These are phyloP conservation scores for Lycodopsis pacificus DNA, from an alignment of 2,797 vertebrate species.

Conservation along the genomic window DNA sequence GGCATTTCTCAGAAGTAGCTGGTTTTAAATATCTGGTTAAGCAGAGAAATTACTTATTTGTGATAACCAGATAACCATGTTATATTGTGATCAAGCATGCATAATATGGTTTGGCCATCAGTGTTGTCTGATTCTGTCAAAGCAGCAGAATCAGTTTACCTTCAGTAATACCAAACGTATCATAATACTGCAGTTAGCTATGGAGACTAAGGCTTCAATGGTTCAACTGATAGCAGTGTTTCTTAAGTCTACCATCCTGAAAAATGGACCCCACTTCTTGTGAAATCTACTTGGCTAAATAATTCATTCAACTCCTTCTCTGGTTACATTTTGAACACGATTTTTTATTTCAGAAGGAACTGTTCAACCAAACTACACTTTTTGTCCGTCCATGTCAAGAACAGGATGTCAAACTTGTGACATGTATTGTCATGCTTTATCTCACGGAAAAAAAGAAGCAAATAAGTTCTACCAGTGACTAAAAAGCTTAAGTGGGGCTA, in stretches of 20 bases:
- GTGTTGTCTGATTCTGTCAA: conserved; percentile 6
- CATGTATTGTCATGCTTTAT: neutral
- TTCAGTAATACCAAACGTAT: neutral
- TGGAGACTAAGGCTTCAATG: neutral
- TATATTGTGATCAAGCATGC: conserved; percentile 3
- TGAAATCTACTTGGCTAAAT: no score
- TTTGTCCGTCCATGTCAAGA: neutral
- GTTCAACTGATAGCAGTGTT: neutral
- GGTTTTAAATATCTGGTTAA: neutral
- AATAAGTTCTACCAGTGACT: no score
- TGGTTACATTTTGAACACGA: no score
- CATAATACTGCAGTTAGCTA: neutral
- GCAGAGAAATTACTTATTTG: neutral
- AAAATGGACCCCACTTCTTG: neutral
- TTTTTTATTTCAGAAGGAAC: neutral
- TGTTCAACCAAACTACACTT: neutral
- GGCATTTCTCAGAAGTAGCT: neutral
- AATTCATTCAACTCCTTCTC: no score
- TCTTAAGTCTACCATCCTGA: neutral
- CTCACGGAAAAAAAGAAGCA: neutral
- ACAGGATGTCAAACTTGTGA: neutral
- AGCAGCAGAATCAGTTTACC: neutral
- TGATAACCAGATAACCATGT: neutral
- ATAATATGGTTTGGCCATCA: neutral
- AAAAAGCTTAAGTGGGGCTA: neutral